Evolutionary conservation across 1,140 invertebrate genomes (phyloP), one percentile per base, ranked within the genome.

Genomic region (Lethocerus indicus): DNA sequence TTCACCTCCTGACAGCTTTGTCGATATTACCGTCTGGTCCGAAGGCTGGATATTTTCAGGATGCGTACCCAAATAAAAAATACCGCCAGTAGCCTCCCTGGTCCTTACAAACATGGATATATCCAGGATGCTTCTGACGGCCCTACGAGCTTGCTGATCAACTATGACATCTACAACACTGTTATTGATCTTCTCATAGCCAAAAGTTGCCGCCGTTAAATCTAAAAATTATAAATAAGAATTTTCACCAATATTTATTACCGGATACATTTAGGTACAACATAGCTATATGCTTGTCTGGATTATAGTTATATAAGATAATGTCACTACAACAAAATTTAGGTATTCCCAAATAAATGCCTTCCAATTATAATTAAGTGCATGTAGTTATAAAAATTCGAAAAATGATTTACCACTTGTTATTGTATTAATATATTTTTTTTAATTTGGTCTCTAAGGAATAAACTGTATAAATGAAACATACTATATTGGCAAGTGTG

Each of bases 61-160:
- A 23, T 37, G 18, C 40, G 81, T 81, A 14, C 90, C 90, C 23
- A 95, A 63, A 64, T 91, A 91, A 63, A 94, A 89, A 41, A 95
- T 82, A 53, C 87, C 78, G 1, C 90, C 89, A 3, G 74, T 71
- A 3, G 75, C 68, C 62, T 92, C 78, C 36, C 88, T 70, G 0
- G 91, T 95, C 26, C 86, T 71, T 39, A 94, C 78, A 62, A 95
- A 90, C 79, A 96, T 89, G 2, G 87, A 91, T 35, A 95, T 81
- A 61, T 93, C 86, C 24, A 92, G 75, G 39, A 85, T 79, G 25
- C 74, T 78, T 47, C 79, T 71, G 29, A 91, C 79, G 1, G 77
- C 74, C 25, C 75, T 64, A 23, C 78, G 72, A 1, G 82, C 78
- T 28, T 68, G 62, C 51, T 78, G 75, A 0, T 72, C 68, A 16